phyloP scores from a whole-genome alignment of 2,797 vertebrate genomes.

The Poecilia wingei region DNA sequence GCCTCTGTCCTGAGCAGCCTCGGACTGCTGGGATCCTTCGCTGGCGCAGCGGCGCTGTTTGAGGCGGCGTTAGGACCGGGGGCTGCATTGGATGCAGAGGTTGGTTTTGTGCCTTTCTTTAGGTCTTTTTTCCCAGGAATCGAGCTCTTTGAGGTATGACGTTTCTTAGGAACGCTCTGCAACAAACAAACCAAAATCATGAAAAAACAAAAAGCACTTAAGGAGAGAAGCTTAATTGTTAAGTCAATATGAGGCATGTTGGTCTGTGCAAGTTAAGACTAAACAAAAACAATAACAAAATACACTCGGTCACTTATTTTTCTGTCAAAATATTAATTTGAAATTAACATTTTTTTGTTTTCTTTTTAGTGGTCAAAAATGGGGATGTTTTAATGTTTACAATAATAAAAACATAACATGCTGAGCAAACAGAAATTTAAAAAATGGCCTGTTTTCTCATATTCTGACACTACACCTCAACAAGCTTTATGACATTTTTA shows the following conservation, averaged over 20 bases:
- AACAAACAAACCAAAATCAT: conserved; percentile 18
- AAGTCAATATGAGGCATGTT: neutral
- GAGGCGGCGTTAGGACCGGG: neutral
- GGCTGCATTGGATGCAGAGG: neutral
- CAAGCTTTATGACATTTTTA: neutral
- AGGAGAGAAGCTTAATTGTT: neutral
- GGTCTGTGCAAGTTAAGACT: neutral
- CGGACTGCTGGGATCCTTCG: conserved; percentile 3
- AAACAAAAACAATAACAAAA: neutral
- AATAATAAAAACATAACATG: neutral
- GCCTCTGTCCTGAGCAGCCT: neutral
- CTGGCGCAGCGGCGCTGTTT: neutral
- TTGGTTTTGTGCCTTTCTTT: neutral
- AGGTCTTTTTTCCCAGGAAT: neutral
- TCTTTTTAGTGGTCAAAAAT: neutral
- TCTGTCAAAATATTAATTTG: neutral
- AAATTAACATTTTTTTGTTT: neutral
- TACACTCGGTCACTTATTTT: neutral
- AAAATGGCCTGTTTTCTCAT: neutral
- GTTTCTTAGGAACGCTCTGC: conserved; percentile 61
- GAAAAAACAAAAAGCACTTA: too few species aligned
- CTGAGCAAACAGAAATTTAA: neutral
- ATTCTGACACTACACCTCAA: neutral
- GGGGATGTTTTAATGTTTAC: neutral
- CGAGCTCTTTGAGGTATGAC: conserved; percentile 25